Evolutionary conservation across 1,140 invertebrate genomes (phyloP).

Genomic region (Leptopilina clavipes): DNA sequence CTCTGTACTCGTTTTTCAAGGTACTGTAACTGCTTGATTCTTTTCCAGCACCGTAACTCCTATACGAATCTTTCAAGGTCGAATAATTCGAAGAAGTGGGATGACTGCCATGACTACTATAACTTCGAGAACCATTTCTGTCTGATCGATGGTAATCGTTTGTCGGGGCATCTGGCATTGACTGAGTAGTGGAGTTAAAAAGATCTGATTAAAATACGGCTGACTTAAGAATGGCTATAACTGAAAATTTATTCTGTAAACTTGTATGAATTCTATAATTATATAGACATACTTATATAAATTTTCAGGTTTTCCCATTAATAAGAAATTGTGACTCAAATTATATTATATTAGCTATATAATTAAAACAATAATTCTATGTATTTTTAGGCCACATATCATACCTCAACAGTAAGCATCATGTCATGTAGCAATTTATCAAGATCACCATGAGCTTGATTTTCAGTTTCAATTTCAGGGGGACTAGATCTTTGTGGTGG

Average conservation of each 20-base stretch:
- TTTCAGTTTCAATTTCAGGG: conserved; percentile 64
- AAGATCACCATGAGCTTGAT: conserved; percentile 77
- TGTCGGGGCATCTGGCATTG: conserved; percentile 69
- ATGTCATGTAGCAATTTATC: conserved; percentile 87
- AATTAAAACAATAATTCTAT: too few relatives aligned
- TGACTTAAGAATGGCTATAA: not conserved
- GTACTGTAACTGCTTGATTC: conserved; percentile 70
- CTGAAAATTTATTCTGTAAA: not conserved
- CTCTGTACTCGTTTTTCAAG: conserved; percentile 65
- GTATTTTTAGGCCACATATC: too few relatives aligned
- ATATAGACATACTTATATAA: too few relatives aligned
- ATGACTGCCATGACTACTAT: conserved; percentile 63
- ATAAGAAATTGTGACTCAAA: too few relatives aligned
- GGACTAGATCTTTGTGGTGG: conserved; percentile 72
- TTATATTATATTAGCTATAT: too few relatives aligned
- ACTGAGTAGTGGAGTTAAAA: conserved; percentile 54
- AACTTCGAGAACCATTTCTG: conserved; percentile 62
- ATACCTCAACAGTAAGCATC: conserved; percentile 86
- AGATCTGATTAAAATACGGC: not conserved
- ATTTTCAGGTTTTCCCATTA: too few relatives aligned
- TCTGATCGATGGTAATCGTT: conserved; percentile 61
- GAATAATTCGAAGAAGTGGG: conserved; percentile 67
- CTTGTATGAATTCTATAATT: too few relatives aligned
- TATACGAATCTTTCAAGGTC: conserved; percentile 69
- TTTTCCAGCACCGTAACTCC: conserved; percentile 63